Percentiles rank a stretch among this genome's conserved stretches.
Conservation (phyloP, 2,888 invertebrate genomes). For the Lobophora halterata region DNA sequence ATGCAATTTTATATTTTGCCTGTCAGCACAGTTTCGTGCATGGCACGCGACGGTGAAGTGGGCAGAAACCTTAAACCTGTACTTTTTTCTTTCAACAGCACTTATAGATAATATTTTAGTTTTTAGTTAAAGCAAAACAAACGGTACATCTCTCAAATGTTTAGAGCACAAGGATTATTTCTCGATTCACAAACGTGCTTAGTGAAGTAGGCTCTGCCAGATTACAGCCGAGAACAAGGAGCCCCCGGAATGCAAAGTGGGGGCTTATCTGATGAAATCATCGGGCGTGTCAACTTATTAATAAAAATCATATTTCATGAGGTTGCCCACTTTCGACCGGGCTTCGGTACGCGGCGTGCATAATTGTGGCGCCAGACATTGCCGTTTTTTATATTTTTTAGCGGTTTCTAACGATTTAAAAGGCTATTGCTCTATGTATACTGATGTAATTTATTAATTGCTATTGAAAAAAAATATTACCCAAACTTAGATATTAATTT, state of each 20-base stretch:
- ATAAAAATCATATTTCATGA: conserved; percentile 81
- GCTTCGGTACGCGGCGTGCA: conserved; percentile 56
- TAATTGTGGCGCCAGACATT: conserved; percentile 43
- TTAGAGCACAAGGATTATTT: conserved; percentile 42
- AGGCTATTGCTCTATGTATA: too few species aligned
- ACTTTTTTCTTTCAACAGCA: too few species aligned
- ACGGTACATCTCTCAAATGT: conserved; percentile 9
- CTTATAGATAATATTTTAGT: too few species aligned
- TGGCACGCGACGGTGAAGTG: too few species aligned
- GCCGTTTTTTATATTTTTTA: conserved; percentile 16
- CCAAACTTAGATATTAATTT: too few species aligned
- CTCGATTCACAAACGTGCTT: conserved; percentile 37
- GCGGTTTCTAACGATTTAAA: background rate
- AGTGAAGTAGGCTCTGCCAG: conserved; percentile 55
- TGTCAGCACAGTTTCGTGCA: too few species aligned
- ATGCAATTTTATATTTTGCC: too few species aligned
- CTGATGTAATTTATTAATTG: too few species aligned
- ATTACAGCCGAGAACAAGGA: conserved; percentile 66
- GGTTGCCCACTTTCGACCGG: conserved; percentile 47
- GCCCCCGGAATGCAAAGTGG: conserved; percentile 78
- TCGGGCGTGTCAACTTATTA: conserved; percentile 81
- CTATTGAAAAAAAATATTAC: too few species aligned
- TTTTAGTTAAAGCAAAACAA: too few species aligned
- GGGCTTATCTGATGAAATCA: conserved; percentile 81
- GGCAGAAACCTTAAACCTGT: too few species aligned